Evolutionary conservation across 2,113 vertebrate species (phyloP).

Genomic region (Uropsilus gracilis): DNA sequence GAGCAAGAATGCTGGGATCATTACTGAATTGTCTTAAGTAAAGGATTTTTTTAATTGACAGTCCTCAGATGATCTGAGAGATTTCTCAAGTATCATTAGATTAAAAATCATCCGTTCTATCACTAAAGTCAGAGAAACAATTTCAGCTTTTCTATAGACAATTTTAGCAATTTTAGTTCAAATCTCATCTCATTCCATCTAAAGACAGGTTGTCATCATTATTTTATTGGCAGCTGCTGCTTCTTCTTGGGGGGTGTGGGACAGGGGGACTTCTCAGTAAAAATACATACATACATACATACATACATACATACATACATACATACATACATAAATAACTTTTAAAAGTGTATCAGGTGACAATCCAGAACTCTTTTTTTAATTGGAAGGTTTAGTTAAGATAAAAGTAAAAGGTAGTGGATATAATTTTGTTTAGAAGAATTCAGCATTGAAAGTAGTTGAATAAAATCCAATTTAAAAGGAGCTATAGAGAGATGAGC

Average conservation of each 20-base stretch:
- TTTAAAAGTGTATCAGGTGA: background rate
- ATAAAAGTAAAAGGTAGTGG: background rate
- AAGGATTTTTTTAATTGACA: background rate
- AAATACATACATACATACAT: no score
- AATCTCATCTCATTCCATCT: background rate
- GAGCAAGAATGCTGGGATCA: background rate
- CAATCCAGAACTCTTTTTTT: background rate
- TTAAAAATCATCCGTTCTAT: conserved; percentile 8
- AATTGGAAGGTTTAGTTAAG: conserved; percentile 2
- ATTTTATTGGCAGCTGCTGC: background rate
- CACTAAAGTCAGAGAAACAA: conserved; percentile 6
- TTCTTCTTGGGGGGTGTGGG: background rate
- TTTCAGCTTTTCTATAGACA: conserved; percentile 10
- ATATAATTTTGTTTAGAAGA: conserved; percentile 20
- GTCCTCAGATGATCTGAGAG: background rate
- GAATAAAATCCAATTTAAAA: background rate
- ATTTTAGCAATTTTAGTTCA: background rate
- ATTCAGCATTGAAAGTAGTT: background rate
- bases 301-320: no score
- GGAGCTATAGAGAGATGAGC: background rate
- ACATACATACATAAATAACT: no score
- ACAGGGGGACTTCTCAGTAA: background rate
- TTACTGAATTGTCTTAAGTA: background rate
- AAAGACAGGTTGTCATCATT: background rate
- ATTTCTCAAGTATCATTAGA: background rate